Conservation (phyloP, 2,113 vertebrate genomes). For the Carettochelys insculpta region DNA sequence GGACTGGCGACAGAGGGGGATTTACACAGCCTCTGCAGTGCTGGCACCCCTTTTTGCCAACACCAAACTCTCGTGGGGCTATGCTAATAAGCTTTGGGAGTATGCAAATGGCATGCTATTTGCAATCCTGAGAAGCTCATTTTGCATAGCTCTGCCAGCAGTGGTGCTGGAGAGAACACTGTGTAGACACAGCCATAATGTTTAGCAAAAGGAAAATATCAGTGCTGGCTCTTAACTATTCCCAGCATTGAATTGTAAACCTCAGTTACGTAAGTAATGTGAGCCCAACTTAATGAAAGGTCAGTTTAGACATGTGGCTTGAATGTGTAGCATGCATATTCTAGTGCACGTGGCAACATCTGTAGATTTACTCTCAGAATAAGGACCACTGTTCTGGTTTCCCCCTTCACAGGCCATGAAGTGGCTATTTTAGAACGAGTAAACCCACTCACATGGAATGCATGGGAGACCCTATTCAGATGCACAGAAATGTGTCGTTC, state of each 20-base stretch:
- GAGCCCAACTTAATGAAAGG: neutral
- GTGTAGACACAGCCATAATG: too few species aligned
- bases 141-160: too few species aligned
- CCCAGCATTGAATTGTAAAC: neutral
- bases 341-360: neutral
- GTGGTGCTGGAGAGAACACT: too few species aligned
- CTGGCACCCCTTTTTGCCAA: too few species aligned
- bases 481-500: neutral
- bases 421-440: constrained; percentile 14
- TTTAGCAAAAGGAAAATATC: neutral
- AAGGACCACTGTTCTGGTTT: neutral
- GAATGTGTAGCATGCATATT: neutral
- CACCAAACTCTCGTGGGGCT: too few species aligned
- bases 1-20: too few species aligned
- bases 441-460: neutral
- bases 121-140: too few species aligned
- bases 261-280: neutral
- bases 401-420: neutral
- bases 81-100: too few species aligned
- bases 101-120: too few species aligned
- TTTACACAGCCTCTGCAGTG: too few species aligned
- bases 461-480: neutral
- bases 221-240: neutral
- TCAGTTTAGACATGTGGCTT: neutral
- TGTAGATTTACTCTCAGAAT: neutral